Evolutionary conservation across 2,888 invertebrate species (phyloP), one percentile per base, ranked within the genome.

Genomic region (Euproctis similis): DNA sequence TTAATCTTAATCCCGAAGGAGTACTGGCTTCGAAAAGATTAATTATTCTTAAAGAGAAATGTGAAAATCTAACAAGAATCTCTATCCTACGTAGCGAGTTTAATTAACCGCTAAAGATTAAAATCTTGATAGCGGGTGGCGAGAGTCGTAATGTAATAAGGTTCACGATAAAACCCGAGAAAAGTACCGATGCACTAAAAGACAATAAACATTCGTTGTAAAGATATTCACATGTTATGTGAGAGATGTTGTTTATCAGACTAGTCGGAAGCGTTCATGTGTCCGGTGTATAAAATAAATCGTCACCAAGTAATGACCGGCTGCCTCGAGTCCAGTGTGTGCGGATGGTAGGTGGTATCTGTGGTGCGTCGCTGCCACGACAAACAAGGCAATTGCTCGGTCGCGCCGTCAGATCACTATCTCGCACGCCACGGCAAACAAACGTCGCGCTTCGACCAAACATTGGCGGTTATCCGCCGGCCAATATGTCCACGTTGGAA

Each of bases 321-420:
- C 60, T 59, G 42, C 46, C 50, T 59, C 55, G 57, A 48, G 50
- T 36, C 38, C 31, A 14, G 28, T 25, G 36, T 38, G 32, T 38
- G 39, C 50, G 42, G 47, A 36, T 42, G 37, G 48, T 40, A 36
- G 35, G 34, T 30, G 17, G 36, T 51, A 48, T 42, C 36, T 33
- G 30, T 24, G 30, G 31, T 28, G 36, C 35, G 46, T 52, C 45
- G 46, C 47, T 53, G 57, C 19, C 51, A 63, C 61, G 68, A 75
- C 77, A 76, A 74, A 78, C 76, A 73, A 71, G 76, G 73, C 75
- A 74, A 76, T 75, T 73, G 76, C 68, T 60, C 50, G 58, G 50
- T 48, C 51, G 59, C 59, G 47, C 45, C 45, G 46, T 49, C 44
- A 64, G 76, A 78, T 77, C 46, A 52, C 60, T 65, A 78, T 77